Evolutionary conservation across 2,797 vertebrate genomes (phyloP), one percentile per base, ranked within the genome.

Genomic region (Falco biarmicus): DNA sequence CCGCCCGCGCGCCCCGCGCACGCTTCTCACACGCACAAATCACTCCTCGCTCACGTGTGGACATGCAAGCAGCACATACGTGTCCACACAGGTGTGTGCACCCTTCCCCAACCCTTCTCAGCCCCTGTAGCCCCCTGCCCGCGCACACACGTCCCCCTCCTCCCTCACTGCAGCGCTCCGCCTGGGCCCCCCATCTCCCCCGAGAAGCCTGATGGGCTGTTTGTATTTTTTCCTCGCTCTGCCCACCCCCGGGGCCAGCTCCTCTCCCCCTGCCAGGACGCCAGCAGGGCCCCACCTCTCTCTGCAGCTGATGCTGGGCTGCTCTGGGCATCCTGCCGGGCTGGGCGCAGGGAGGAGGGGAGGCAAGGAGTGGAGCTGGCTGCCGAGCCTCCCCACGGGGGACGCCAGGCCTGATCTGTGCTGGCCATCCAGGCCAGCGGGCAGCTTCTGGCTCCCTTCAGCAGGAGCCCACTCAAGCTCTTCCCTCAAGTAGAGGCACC

Each of bases 271-370:
- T 93, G 95, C 96, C 92, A 95, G 93, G 87, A 74, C 34, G 81
- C 91, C 95, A 91, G 91, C 87, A 78, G 87, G 77, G 73, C 37
- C 78, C 87, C 78, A 54, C 80, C 83, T 89, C 88, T 83, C 77
- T 47, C 86, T 7, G 41, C 75, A 92, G 89, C 70, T 95, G 95
- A 95, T 86, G 82, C 91, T n/a, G 77, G 54, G 87, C 71, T 84
- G 81, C 91, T 90, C 76, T 56, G 63, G 90, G 88, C 92, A 91
- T 66, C 87, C 77, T 90, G 95, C 94, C 90, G 73, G 61, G 81
- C 60, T 37, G 59, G 24, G 90, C 83, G 31, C 10, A 17, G 77
- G 48, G 21, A 65, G 26, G n/a, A 77, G 56, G 75, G 45, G 68
- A 60, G 76, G 39, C 80, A 87, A 73, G 87, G 83, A 93, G 65